Base-by-base conservation (phyloP, 2,113 vertebrate species). In the Copsychus sechellarum region DNA sequence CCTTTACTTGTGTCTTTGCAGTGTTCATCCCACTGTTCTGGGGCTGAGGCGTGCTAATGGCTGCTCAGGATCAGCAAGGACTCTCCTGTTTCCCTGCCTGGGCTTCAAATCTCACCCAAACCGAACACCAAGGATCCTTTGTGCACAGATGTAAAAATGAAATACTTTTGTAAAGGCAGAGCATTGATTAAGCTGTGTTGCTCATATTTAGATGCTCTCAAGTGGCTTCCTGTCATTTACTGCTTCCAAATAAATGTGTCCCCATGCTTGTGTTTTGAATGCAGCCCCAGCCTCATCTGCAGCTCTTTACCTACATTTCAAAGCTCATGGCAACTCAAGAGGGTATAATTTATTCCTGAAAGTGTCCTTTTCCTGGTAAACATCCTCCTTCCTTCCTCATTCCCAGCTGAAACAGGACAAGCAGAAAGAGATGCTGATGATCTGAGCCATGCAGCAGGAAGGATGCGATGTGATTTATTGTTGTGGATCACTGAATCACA, bases 321-420 rank as follows among this genome's bases (percentile, higher is more conserved):
- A 90, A 85, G 26, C 45, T 82, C 78, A 54, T 1, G 3, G 54
- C 62, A 80, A 65, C 58, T 77, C 62, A 56, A 6, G 1, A 77
- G 69, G 22, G 48, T 67, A 66, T 56, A 0, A 1, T 47, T 88
- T 65, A 62, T 58, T 90, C 82, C 43, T 60, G 65, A 42, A 82
- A 77, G 4, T 47, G 38, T 21, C 54, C 15, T 77, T 88, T 90
- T 64, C 60, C 67, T 77, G n/a, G 66, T 51, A 71, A 91, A 86
- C 26, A 83, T 56, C 51, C 64, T 84, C 73, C 43, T 89, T 95
- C 91, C 89, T 92, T 91, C 78, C 91, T 82, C 50, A 23, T 54
- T 85, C 62, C 74, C 38, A 26, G 28, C 56, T 71, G 7, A 91
- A 88, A n/a, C 23, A 25, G 1, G 3, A 38, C 13, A 22, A 86